Base-by-base conservation (phyloP, 2,113 vertebrate species). In the Labeo rohita region DNA sequence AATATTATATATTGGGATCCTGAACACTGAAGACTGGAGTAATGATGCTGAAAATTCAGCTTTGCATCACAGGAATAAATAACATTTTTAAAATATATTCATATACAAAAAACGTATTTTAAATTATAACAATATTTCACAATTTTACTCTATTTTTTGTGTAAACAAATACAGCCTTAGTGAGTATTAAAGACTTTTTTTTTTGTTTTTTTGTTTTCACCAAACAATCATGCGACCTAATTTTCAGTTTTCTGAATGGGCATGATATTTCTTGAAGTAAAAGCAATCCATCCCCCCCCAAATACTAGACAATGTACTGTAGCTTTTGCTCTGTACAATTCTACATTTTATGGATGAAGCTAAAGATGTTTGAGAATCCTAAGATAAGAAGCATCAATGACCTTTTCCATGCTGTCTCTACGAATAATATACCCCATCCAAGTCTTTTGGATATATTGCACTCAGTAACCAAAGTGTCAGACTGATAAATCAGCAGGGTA, bases 401-500 rank as follows among this genome's bases (percentile, higher is more conserved):
- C 87, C 75, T 85, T 85, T 85, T 61, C n/a, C 54, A 50, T 61
- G 39, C 61, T 76, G 72, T 72, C n/a, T 70, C 16, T 61, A 34
- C 75, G 84, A 87, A 84, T 63, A 74, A 84, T 68, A 56, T 36
- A 80, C 18, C n/a, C 54, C 16, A 3, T 68, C n/a, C 21, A 83
- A n/a, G 18, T 21, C 50, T 52, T 23, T 34, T 74, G 45, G 52
- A 18, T 63, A 79, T 6, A 47, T 12, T 50, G 18, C 21, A 8
- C 63, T 78, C 39, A 28, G 84, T 83, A 74, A 80, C 78, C 74
- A 54, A 66, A 86, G 65, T 86, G 84, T 79, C 80, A 74, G 65
- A 52, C 77, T 88, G 74, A 86, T 84, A 73, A 86, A 83, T 88
- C 87, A 86, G 63, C 77, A 80, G 61, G 77, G 84, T 21, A 70